phyloP scores from a whole-genome alignment of 2,888 invertebrate genomes.

The Phrixothrix hirtus region DNA sequence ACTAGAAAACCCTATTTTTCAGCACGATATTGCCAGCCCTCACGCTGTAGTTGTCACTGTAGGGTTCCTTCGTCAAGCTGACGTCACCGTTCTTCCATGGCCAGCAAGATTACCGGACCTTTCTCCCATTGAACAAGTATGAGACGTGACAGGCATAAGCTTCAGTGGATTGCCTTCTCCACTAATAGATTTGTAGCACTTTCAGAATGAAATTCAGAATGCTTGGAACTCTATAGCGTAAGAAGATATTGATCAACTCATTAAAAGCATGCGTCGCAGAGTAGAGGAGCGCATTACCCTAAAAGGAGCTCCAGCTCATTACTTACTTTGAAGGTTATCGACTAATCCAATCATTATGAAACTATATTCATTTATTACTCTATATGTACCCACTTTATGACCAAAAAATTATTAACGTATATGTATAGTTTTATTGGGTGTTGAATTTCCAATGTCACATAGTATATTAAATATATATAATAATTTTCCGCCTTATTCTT shows the following conservation, averaged over 20 bases:
- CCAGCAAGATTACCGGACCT: neutral
- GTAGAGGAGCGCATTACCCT: neutral
- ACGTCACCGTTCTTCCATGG: conserved; percentile 3
- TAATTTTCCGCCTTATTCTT: neutral
- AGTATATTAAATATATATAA: neutral
- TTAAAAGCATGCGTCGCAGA: conserved; percentile 2
- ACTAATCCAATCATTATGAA: conserved; percentile 1
- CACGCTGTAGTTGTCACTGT: neutral
- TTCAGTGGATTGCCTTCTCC: neutral
- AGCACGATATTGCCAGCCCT: conserved; percentile 2
- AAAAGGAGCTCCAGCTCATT: neutral
- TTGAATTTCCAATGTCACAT: neutral
- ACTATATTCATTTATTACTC: conserved; percentile 2
- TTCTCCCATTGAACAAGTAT: conserved; percentile 6
- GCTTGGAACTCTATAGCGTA: conserved; percentile 5
- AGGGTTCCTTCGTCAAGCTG: conserved; percentile 2
- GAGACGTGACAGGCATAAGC: neutral
- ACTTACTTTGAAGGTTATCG: neutral
- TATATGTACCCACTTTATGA: too few relatives aligned
- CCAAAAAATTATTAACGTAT: neutral
- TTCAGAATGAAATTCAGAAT: conserved; percentile 2
- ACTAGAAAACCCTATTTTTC: conserved; percentile 5
- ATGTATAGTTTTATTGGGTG: neutral
- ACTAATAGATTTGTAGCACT: neutral
- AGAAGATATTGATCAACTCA: neutral